Base-by-base conservation (phyloP, 2,113 vertebrate species). In the Tachuris rubrigastra region DNA sequence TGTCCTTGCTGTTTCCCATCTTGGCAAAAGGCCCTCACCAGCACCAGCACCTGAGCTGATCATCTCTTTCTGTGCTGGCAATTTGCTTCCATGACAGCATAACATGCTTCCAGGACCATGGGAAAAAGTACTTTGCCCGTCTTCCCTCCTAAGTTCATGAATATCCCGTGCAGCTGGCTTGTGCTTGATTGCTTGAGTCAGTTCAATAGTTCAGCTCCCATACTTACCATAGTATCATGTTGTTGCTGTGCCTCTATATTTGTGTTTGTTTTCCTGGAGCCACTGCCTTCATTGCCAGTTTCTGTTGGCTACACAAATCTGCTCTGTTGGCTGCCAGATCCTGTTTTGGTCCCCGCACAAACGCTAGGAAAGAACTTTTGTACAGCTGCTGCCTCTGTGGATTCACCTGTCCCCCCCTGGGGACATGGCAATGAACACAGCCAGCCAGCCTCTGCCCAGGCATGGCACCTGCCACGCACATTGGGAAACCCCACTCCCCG, bases 391-490 rank as follows among this genome's bases (percentile, higher is more conserved):
- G 18, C 53, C 33, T 24, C 7, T 1, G 0, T 28, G 63, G 44
- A 42, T 62, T 77, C 60, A 79, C 44, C 53, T 77, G 18, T 35
- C 53, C 46, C 2, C 1, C 8, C 5, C 25, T 4, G 4, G 63
- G 83, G 63, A 73, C 8, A 15, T 18, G 77, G 47, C 68, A 53
- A 5, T 2, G 35, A 66, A 27, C 3, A 31, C 52, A 80, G 44
- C 31, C 58, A 67, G 39, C 33, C 41, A 69, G 42, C 15, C 37
- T 37, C 39, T 62, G 44, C n/a, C 49, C 9, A 1, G 52, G 55
- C 59, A 25, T 0, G 0, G 1, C 56, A 73, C 16, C 6, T 1
- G 0, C 27, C 33, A 9, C 1, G 0, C 4, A 1, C 6, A 0
- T 9, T 18, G 65, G 71, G 80, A n/a, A 89, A 66, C 68, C 42